Conservation (phyloP, 2,888 invertebrate genomes). For the Dendrolimus pini region DNA sequence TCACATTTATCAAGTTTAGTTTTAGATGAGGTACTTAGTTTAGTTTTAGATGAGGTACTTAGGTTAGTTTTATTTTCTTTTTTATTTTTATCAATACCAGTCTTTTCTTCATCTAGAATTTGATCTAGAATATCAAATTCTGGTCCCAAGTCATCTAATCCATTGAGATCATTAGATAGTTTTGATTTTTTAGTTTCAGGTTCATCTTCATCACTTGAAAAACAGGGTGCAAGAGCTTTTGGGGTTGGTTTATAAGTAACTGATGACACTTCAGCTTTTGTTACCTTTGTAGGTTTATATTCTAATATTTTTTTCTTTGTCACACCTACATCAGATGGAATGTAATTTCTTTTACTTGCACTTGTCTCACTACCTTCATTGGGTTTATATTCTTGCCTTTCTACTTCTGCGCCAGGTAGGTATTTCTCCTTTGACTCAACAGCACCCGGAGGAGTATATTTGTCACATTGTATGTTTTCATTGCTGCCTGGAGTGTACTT, state of each 20-base stretch:
- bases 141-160: conserved; percentile 62
- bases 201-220: conserved; percentile 72
- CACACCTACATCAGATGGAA: conserved; percentile 58
- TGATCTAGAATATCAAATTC: conserved; percentile 72
- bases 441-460: conserved; percentile 57
- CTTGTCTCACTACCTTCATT: conserved; percentile 33
- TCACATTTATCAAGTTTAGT: conserved; percentile 10
- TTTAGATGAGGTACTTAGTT: conserved; percentile 2
- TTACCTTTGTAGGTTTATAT: conserved; percentile 60
- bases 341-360: conserved; percentile 48
- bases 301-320: conserved; percentile 61
- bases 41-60: conserved; percentile 1
- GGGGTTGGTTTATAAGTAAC: conserved; percentile 69
- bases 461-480: conserved; percentile 48
- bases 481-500: conserved; percentile 58
- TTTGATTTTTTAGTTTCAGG: conserved; percentile 54
- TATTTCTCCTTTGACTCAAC: conserved; percentile 54
- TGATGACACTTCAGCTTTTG: conserved; percentile 35
- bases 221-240: conserved; percentile 57
- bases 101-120: conserved; percentile 67
- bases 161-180: conserved; percentile 53
- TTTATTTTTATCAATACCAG: conserved; percentile 12
- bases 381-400: conserved; percentile 55
- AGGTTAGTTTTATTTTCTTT: conserved; percentile 5
- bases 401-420: conserved; percentile 53